phyloP scores from a whole-genome alignment of 1,140 invertebrate species.

The Thereuonema tuberculata region DNA sequence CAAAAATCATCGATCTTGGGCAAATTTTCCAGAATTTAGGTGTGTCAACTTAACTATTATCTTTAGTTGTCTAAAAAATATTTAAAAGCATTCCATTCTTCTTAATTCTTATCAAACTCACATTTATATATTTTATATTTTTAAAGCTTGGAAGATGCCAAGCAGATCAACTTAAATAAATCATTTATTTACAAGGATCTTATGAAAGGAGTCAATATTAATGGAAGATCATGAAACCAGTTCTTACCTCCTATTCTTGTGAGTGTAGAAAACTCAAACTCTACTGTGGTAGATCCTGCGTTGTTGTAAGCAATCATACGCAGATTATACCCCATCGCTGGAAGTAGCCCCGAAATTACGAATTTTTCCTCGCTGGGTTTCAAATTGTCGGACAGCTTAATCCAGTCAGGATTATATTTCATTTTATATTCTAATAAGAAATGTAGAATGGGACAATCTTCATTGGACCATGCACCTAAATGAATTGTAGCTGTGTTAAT shows the following conservation, averaged over 20 bases:
- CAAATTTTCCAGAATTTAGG: too few species aligned
- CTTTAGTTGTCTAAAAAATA: too few species aligned
- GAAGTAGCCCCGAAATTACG: constrained; percentile 75
- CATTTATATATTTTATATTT: too few species aligned
- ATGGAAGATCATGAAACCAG: too few species aligned
- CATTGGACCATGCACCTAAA: constrained; percentile 82
- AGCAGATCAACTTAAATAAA: too few species aligned
- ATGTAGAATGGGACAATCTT: constrained; percentile 87
- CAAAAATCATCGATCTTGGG: too few species aligned
- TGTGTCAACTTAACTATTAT: too few species aligned
- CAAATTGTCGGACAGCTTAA: constrained; percentile 79
- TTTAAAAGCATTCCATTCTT: too few species aligned
- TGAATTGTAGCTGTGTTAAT: constrained; percentile 81
- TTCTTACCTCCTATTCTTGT: constrained; percentile 83
- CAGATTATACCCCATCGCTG: constrained; percentile 82
- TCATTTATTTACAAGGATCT: too few species aligned
- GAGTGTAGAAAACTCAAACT: constrained; percentile 90
- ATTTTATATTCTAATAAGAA: constrained; percentile 92
- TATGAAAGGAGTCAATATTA: too few species aligned
- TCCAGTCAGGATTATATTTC: constrained; percentile 46
- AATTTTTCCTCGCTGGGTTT: constrained; percentile 71
- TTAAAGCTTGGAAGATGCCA: too few species aligned
- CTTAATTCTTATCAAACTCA: too few species aligned
- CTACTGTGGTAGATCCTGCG: constrained; percentile 81
- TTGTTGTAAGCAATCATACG: constrained; percentile 89